phyloP scores from a whole-genome alignment of 2,888 invertebrate genomes.

The Lissocephala sabroskyi region DNA sequence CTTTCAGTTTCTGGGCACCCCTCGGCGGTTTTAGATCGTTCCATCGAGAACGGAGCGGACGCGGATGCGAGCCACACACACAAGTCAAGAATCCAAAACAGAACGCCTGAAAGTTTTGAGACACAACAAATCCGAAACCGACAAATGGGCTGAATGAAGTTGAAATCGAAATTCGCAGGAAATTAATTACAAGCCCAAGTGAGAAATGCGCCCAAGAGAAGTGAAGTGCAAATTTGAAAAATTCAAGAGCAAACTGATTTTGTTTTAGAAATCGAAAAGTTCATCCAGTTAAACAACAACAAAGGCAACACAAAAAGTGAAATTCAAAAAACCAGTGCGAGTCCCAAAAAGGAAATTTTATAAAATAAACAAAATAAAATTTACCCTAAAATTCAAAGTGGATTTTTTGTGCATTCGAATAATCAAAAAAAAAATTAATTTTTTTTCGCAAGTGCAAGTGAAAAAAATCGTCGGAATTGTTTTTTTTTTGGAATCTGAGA shows the following conservation, averaged over 20 bases:
- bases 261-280: conserved; percentile 62
- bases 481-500: conserved; percentile 20
- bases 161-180: conserved; percentile 11
- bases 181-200: too few species aligned
- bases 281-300: too few species aligned
- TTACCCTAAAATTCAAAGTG: too few species aligned
- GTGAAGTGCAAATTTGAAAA: conserved; percentile 21
- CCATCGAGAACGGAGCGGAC: conserved; percentile 36
- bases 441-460: conserved; percentile 24
- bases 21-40: conserved; percentile 68
- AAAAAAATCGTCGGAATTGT: conserved; percentile 21
- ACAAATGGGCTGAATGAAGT: conserved; percentile 27
- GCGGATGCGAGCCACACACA: conserved; percentile 11
- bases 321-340: conserved; percentile 31
- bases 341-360: conserved; percentile 30
- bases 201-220: conserved; percentile 6
- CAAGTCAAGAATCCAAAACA: conserved; percentile 9
- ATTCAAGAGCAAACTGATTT: conserved; percentile 46
- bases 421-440: conserved; percentile 10
- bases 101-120: conserved; percentile 2
- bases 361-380: conserved; percentile 26
- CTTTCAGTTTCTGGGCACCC: conserved; percentile 67
- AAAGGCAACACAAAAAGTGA: neutral
- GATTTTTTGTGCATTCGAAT: too few species aligned
- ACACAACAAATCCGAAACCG: conserved; percentile 25